These are phyloP conservation scores for Pangasius djambal DNA, from an alignment of 2,797 vertebrate species.

Conservation along the genomic window DNA sequence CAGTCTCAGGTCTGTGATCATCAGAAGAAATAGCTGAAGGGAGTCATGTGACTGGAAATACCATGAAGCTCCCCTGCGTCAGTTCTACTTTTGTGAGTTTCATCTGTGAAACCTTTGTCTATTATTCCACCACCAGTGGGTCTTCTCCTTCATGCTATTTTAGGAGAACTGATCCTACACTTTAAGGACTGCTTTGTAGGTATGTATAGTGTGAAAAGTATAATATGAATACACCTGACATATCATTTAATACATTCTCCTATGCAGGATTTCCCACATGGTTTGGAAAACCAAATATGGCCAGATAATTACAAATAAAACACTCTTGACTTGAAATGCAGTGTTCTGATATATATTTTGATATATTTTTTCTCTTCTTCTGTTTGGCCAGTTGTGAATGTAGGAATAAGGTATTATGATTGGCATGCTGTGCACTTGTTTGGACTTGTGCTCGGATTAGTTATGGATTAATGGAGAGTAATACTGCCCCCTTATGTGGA, in stretches of 20 bases:
- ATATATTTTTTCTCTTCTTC: neutral
- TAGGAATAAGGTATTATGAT: neutral
- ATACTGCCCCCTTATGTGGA: slow-evolving; percentile 51
- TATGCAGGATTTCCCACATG: neutral
- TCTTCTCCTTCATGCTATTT: neutral
- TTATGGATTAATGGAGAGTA: slow-evolving; percentile 20
- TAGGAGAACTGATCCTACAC: neutral
- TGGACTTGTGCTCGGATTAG: neutral
- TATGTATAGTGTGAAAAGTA: neutral
- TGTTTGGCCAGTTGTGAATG: neutral
- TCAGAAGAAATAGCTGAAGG: neutral
- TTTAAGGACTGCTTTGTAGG: neutral
- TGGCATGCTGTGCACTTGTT: neutral
- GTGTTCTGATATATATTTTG: neutral
- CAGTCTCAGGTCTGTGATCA: neutral
- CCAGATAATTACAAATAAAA: neutral
- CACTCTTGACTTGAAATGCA: neutral
- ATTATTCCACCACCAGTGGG: neutral
- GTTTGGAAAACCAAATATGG: neutral
- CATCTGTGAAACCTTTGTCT: neutral
- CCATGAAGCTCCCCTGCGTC: neutral
- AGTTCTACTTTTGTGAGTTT: neutral
- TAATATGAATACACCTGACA: neutral
- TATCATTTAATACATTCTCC: neutral
- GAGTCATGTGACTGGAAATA: neutral